Evolutionary conservation across 2,797 vertebrate genomes (phyloP), one percentile per base, ranked within the genome.

Genomic region (Dipus sagitta): DNA sequence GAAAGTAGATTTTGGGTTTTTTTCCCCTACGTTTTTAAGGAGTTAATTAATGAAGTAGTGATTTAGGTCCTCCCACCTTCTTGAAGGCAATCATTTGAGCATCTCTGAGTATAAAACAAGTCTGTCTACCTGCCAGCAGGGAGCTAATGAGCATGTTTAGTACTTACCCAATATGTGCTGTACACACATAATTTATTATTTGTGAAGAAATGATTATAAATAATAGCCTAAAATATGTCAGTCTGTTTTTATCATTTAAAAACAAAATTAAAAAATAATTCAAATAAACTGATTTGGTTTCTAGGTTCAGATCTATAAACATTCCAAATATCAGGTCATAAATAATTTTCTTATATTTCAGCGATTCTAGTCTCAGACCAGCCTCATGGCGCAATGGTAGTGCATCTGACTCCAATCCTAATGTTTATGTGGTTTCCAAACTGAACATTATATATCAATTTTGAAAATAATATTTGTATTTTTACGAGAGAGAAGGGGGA

Each of bases 231-330:
- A 54, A 62, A 26, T 12, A 83, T 89, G n/a, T 17, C 86, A 81
- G 84, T 90, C 64, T 10, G 47, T 92, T 86, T 47, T 78, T 60
- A 71, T 77, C 26, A 68, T 72, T 94, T 93, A 77, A 82, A 88
- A 75, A 15, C n/a, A 34, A 76, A 75, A 62, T 26, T 32, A 24
- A 8, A 80, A 92, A 88, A 88, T 79, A 79, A 87, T 71, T 92
- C 26, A 90, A 12, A 80, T 80, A 91, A 93, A 47, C n/a, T 68
- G 6, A 70, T 74, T 82, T 93, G 62, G 1, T 86, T 80, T 86
- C 91, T 62, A 47, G 68, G 47, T 85, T 86, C 21, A 91, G 82
- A 82, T 88, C 67, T 75, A 6, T 82, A 72, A 77, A 18, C 23
- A 30, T 86, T 96, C 47, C 38, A 82, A 32, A 91, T 88, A 54